Base-by-base conservation (phyloP, 2,888 invertebrate genomes). In the Agonopterix arenella region DNA sequence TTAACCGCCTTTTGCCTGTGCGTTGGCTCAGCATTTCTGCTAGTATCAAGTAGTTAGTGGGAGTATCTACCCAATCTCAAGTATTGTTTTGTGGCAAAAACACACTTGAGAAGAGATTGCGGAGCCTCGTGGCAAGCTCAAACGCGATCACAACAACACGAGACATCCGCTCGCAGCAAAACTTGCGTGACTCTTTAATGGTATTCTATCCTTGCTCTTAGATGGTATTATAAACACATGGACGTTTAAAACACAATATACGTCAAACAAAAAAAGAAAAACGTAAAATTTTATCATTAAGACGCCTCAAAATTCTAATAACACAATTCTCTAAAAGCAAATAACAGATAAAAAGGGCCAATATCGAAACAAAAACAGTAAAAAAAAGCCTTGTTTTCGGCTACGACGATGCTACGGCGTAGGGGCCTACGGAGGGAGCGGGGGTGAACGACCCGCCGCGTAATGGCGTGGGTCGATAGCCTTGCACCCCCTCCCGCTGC, bases 401-500 rank as follows among this genome's bases (percentile, higher is more conserved):
- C 59, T 64, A 61, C 61, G 56, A 48, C 54, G 28, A 8, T 11
- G 18, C 44, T 18, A 18, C 43, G 44, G 41, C 11, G 45, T 51
- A 47, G 74, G 73, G 73, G 52, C 54, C 73, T 73, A 57, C 64
- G 65, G 68, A 65, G 58, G 49, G 47, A 44, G 74, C 73, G 73
- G 52, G 65, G 85, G 79, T 84, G 79, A 83, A 84, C 71, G 84
- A 78, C 84, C 85, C 65, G 64, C 85, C 64, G 64, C 68, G 68
- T 71, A 72, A 74, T 71, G 69, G 70, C 67, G 70, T 71, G 69
- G 84, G 85, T 86, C 86, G 86, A 85, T 86, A 86, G 64, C 79
- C 77, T 62, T 60, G 50, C 54, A 54, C 58, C 53, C 57, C 56
- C 54, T 52, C 58, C 56, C 55, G 51, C 56, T 52, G 59, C 62